Evolutionary conservation across 2,113 vertebrate species (phyloP).

Genomic region (Theropithecus gelada): DNA sequence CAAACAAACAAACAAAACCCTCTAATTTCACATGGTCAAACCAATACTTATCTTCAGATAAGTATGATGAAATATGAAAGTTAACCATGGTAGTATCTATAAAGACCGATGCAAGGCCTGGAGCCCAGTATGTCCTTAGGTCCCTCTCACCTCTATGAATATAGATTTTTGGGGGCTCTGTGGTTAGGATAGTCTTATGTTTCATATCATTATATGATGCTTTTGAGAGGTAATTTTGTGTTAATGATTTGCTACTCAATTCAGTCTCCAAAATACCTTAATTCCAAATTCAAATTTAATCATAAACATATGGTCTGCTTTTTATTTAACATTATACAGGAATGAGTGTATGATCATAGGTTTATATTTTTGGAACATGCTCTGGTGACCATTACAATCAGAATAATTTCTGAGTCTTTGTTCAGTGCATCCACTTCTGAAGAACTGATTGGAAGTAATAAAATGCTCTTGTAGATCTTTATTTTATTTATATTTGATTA

Average conservation of each 20-base stretch:
- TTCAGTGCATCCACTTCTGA: conserved; percentile 62
- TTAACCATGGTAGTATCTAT: neutral
- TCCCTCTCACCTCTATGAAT: neutral
- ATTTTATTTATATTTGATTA: conserved; percentile 74
- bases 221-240: conserved; percentile 71
- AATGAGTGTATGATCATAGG: conserved; percentile 64
- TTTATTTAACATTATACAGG: conserved; percentile 74
- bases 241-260: conserved; percentile 74
- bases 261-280: conserved; percentile 64
- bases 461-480: conserved; percentile 56
- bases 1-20: neutral
- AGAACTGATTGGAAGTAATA: conserved; percentile 73
- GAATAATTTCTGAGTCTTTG: conserved; percentile 70
- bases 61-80: neutral
- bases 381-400: conserved; percentile 79
- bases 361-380: conserved; percentile 74
- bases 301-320: conserved; percentile 63
- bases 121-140: neutral
- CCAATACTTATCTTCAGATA: neutral
- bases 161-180: neutral
- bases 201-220: conserved; percentile 54
- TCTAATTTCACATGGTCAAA: neutral
- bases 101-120: neutral
- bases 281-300: conserved; percentile 76
- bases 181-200: conserved; percentile 10